Percentiles rank a stretch among this genome's conserved stretches.
These are phyloP conservation scores for Ectemnius lituratus DNA, from an alignment of 2,888 invertebrate genomes.

Conservation along the genomic window DNA sequence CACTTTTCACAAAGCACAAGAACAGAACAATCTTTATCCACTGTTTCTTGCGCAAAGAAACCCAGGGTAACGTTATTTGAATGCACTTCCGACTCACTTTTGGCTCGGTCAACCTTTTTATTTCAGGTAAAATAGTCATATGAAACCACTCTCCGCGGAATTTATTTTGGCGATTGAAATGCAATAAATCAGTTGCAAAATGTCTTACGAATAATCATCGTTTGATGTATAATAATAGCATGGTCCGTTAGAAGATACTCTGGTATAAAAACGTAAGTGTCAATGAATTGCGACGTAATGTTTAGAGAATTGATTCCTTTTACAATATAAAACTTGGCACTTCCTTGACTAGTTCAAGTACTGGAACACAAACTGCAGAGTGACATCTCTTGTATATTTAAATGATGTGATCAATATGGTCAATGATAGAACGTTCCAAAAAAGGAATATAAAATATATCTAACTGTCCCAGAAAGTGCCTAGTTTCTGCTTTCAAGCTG, in stretches of 20 bases:
- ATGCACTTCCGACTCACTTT: conserved; percentile 41
- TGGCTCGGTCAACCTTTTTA: conserved; percentile 35
- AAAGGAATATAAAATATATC: conserved; percentile 19
- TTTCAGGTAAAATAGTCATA: conserved; percentile 29
- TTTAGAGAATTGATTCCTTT: conserved; percentile 43
- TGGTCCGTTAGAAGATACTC: conserved; percentile 58
- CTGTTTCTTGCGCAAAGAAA: conserved; percentile 19
- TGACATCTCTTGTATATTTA: neutral
- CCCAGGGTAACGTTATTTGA: conserved; percentile 18
- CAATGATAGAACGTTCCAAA: conserved; percentile 14
- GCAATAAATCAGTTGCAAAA: conserved; percentile 48
- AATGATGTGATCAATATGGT: conserved; percentile 24
- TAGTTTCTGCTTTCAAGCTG: conserved; percentile 63
- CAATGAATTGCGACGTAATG: conserved; percentile 50
- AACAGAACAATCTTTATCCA: conserved; percentile 29
- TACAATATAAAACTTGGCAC: conserved; percentile 57
- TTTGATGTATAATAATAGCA: conserved; percentile 56
- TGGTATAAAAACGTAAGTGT: conserved; percentile 60
- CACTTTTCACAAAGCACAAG: conserved; percentile 20
- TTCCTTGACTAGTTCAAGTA: conserved; percentile 34
- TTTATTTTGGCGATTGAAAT: conserved; percentile 37
- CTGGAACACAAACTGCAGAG: neutral
- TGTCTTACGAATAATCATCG: conserved; percentile 50
- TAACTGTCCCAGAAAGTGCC: conserved; percentile 58
- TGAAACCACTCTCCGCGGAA: conserved; percentile 24